Base-by-base conservation (phyloP, 2,888 invertebrate species). In the Yponomeuta evonymella region DNA sequence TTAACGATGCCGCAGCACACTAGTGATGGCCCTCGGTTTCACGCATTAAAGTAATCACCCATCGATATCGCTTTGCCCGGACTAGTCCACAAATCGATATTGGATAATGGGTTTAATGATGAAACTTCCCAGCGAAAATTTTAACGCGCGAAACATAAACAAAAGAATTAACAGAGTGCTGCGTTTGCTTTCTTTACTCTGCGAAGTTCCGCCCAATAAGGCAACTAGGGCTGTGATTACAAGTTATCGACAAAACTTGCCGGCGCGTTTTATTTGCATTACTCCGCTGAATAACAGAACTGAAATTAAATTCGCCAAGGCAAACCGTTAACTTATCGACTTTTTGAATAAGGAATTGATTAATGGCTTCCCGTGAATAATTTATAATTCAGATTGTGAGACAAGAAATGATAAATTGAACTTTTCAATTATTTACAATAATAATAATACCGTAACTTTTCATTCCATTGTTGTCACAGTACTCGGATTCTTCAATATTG, bases 221-320 rank as follows among this genome's bases (percentile, higher is more conserved):
- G 64, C 10, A 58, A 58, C 51, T 58, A 58, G 51, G 51, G 51
- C 15, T 58, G 12, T 58, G 15, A 58, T 58, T 15, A 58, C 51
- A 15, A 58, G 51, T 58, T 58, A 58, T 58, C 51, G 51, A 58
- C 51, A 58, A 58, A 58, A 58, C 15, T 58, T 58, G 51, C 51
- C 51, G 15, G 4, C 15, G 15, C 51, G 51, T 58, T 58, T 15
- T 58, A 58, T 58, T 58, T 58, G 15, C 51, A 58, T 58, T 15
- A 15, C 51, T 58, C 15, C 51, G 51, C 51, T 58, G 51, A 58
- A 58, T 58, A 58, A 58, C 83, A 82, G 76, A 80, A 79, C 79
- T 79, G 81, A 84, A 87, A 87, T 87, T 86, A 82, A 87, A 87
- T 86, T 86, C 81, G 83, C 85, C 83, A 88, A 87, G 85, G 85